Conservation (phyloP, 2,113 vertebrate species). For the Hemicordylus capensis region DNA sequence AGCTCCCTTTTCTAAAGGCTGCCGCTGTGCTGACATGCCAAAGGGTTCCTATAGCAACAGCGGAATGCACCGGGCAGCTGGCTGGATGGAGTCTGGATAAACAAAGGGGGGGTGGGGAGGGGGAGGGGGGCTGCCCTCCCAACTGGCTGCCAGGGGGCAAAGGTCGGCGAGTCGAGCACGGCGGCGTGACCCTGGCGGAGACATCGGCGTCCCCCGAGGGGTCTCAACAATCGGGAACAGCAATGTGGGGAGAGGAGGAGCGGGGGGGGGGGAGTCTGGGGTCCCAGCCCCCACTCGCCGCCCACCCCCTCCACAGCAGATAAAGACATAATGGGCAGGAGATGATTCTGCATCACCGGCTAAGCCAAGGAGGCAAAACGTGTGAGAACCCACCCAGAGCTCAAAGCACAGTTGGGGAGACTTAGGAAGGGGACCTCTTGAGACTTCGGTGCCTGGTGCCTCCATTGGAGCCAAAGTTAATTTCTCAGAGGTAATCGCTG, state of each 20-base stretch:
- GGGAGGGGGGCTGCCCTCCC: constrained; percentile 25
- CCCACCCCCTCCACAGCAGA: neutral
- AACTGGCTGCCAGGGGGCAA: constrained; percentile 19
- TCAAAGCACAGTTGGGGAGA: neutral
- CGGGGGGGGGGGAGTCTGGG: neutral
- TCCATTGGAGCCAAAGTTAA: neutral
- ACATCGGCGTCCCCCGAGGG: neutral
- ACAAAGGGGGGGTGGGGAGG: neutral
- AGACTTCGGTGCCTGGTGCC: neutral
- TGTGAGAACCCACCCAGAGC: too few relatives aligned
- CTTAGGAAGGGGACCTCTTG: neutral
- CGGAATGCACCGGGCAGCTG: constrained; percentile 49
- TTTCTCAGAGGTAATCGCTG: too few relatives aligned
- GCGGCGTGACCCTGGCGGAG: neutral
- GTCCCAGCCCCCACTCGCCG: neutral
- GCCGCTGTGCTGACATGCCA: neutral
- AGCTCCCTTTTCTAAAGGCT: neutral
- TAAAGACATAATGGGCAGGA: neutral
- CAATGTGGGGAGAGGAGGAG: neutral
- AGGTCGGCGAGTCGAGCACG: constrained; percentile 5
- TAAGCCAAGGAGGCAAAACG: neutral
- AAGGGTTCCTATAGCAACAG: constrained; percentile 67
- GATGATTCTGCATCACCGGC: neutral
- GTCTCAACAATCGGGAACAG: neutral
- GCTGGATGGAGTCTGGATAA: constrained; percentile 44